These are phyloP conservation scores for Argyrosomus regius DNA, from an alignment of 2,797 vertebrate genomes.

Conservation along the genomic window DNA sequence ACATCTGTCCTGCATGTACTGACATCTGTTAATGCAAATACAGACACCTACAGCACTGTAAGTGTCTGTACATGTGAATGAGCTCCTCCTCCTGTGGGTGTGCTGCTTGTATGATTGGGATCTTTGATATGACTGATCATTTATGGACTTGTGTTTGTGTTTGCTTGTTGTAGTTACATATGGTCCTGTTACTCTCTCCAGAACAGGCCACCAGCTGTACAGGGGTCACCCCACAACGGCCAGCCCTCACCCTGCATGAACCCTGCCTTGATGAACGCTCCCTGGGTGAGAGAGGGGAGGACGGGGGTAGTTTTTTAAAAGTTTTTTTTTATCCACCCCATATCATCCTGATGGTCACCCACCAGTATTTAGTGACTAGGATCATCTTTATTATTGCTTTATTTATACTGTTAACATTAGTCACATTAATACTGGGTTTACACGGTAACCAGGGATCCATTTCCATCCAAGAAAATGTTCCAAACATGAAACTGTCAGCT, in stretches of 20 bases:
- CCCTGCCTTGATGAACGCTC: slow-evolving; percentile 85
- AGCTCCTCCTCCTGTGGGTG: slow-evolving; percentile 33
- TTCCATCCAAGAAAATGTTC: background rate
- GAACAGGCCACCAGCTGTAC: slow-evolving; percentile 86
- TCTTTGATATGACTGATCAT: background rate
- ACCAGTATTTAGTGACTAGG: background rate
- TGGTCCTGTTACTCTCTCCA: slow-evolving; percentile 81
- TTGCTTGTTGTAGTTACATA: slow-evolving; percentile 64
- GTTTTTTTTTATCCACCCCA: slow-evolving; percentile 7
- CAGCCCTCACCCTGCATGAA: slow-evolving; percentile 83
- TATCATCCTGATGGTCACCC: background rate
- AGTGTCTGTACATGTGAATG: background rate
- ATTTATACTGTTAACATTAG: background rate
- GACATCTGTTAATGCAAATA: slow-evolving; percentile 21
- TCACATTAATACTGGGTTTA: background rate
- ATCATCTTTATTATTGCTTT: background rate
- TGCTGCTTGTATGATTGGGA: slow-evolving; percentile 4
- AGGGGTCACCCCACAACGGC: slow-evolving; percentile 80
- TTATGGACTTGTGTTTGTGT: background rate
- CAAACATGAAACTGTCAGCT: background rate
- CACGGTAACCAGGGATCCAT: background rate
- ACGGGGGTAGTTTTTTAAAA: background rate
- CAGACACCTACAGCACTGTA: background rate
- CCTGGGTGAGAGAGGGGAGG: slow-evolving; percentile 84
- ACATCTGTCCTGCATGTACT: slow-evolving; percentile 32